Percentiles rank a stretch among this genome's conserved stretches.
phyloP scores from a whole-genome alignment of 2,113 vertebrate genomes.

The Podarcis muralis region DNA sequence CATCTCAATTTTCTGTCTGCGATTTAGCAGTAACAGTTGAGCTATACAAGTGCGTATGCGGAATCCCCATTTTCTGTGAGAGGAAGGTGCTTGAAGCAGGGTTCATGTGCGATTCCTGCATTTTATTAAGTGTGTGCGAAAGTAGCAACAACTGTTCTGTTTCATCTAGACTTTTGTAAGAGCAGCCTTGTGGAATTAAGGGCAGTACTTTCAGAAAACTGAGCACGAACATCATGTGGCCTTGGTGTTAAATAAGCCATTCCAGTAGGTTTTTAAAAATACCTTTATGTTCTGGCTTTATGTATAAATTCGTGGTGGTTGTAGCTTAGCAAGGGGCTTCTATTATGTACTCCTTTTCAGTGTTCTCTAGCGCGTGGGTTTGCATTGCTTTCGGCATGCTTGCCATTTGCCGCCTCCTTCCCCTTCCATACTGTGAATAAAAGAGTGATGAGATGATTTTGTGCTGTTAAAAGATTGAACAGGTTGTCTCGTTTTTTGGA shows the following conservation, averaged over 20 bases:
- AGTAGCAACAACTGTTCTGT: background rate
- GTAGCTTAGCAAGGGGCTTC: background rate
- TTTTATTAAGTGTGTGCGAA: background rate
- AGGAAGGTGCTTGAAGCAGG: background rate
- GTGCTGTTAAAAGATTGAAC: background rate
- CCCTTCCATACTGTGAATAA: background rate
- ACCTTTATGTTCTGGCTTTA: background rate
- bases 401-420: background rate
- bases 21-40: background rate
- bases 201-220: background rate
- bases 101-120: background rate
- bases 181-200: background rate
- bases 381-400: background rate
- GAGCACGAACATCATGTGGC: background rate
- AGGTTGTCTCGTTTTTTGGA: background rate
- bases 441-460: background rate
- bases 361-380: constrained; percentile 10
- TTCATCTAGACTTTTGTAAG: background rate
- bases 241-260: background rate
- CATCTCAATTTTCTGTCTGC: background rate
- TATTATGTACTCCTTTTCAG: background rate
- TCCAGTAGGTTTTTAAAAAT: background rate
- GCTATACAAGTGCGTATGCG: background rate
- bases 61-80: background rate
- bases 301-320: background rate